Percentiles rank a stretch among this genome's conserved stretches.
Conservation (phyloP, 2,888 invertebrate genomes). For the Euplexia lucipara region DNA sequence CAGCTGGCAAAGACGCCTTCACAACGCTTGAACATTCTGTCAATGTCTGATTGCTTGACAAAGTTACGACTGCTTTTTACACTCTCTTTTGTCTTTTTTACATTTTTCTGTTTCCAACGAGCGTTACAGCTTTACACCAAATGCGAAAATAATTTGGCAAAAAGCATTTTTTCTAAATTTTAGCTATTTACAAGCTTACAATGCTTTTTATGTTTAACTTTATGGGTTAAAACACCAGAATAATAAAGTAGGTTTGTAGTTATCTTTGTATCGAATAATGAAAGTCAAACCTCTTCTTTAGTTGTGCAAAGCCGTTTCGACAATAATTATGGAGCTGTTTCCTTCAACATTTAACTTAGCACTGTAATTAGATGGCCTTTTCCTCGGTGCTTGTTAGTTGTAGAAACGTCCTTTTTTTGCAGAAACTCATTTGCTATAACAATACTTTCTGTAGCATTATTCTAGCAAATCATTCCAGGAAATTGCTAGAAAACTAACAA, state of each 20-base stretch:
- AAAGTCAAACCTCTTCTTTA: conserved; percentile 55
- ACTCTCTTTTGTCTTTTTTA: conserved; percentile 45
- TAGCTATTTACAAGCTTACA: conserved; percentile 55
- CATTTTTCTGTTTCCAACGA: conserved; percentile 44
- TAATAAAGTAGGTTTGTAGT: conserved; percentile 13
- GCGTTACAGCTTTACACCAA: conserved; percentile 46
- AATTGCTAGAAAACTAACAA: conserved; percentile 20
- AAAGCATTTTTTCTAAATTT: conserved; percentile 39
- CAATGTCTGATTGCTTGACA: conserved; percentile 58
- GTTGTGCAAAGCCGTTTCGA: conserved; percentile 62
- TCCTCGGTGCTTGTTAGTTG: conserved; percentile 43
- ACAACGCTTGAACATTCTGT: conserved; percentile 55
- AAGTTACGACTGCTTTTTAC: conserved; percentile 41
- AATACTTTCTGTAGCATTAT: conserved; percentile 26
- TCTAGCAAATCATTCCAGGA: conserved; percentile 25
- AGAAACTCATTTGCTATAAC: conserved; percentile 31
- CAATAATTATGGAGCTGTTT: conserved; percentile 73
- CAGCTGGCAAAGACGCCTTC: conserved; percentile 62
- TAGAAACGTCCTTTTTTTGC: conserved; percentile 21
- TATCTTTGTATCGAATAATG: conserved; percentile 38
- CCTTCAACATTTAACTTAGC: conserved; percentile 74
- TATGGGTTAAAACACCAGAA: not conserved
- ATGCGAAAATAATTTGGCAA: conserved; percentile 22
- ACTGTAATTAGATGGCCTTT: conserved; percentile 74
- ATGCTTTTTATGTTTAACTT: conserved; percentile 11